Percentiles rank a stretch among this genome's conserved stretches.
Evolutionary conservation across 2,113 vertebrate species (phyloP).

Genomic region (Chloropsis cyanopogon): DNA sequence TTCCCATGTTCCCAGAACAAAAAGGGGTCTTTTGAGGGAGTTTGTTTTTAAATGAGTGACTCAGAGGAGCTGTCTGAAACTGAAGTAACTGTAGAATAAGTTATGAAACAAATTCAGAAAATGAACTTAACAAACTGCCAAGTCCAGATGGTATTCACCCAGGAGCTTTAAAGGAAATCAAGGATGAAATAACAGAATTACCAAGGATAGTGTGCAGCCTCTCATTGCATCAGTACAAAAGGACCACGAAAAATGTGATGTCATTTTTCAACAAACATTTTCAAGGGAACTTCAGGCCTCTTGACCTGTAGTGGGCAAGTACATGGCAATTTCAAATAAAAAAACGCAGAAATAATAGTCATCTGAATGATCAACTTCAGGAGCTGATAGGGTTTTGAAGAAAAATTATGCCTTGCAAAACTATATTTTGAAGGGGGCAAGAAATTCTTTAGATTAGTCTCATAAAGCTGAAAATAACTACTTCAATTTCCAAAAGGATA

Average conservation of each 20-base stretch:
- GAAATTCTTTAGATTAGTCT: not conserved
- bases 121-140: constrained; percentile 23
- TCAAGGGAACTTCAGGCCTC: not conserved
- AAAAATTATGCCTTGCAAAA: not conserved
- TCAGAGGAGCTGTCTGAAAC: not conserved
- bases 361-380: not conserved
- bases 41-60: not conserved
- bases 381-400: not conserved
- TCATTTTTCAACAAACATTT: not conserved
- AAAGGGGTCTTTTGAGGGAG: not conserved
- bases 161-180: constrained; percentile 26
- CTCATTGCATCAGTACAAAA: not conserved
- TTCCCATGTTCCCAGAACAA: not conserved
- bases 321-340: not conserved
- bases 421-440: not conserved
- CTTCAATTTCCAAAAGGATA: not conserved
- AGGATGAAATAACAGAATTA: constrained; percentile 34
- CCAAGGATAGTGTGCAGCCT: not conserved
- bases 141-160: constrained; percentile 40
- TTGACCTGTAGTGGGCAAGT: not conserved
- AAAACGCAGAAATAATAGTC: not conserved
- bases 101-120: constrained; percentile 16
- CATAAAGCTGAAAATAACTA: not conserved
- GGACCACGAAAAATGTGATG: not conserved
- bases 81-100: not conserved